Evolutionary conservation across 2,797 vertebrate genomes (phyloP).

Genomic region (Saxicola maurus): DNA sequence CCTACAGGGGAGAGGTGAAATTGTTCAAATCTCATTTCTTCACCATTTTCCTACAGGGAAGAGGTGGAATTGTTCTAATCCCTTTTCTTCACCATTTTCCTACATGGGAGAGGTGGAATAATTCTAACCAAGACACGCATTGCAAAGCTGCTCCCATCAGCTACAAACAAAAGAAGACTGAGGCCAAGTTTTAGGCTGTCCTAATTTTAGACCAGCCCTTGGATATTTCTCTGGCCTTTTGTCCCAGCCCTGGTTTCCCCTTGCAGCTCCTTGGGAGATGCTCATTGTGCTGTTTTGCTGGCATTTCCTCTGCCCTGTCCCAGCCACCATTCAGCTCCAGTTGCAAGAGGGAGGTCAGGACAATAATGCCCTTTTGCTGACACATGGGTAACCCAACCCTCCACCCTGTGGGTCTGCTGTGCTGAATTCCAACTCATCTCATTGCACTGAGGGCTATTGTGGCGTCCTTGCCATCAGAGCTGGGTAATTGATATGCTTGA

Average conservation of each 20-base stretch:
- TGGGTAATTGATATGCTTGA: constrained; percentile 53
- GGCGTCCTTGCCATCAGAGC: constrained; percentile 44
- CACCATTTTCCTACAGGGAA: not conserved
- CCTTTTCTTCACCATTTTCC: not conserved
- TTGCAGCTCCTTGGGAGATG: constrained; percentile 18
- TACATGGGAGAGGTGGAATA: not conserved
- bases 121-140: not conserved
- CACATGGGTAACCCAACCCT: constrained; percentile 57
- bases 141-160: not conserved
- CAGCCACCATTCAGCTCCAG: not conserved
- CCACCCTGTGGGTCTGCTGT: not conserved
- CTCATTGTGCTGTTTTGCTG: constrained; percentile 1
- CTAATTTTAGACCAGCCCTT: not conserved
- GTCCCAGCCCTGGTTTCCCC: not conserved
- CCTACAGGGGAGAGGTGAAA: not conserved
- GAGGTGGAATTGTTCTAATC: not conserved
- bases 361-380: constrained; percentile 45
- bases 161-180: not conserved
- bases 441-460: constrained; percentile 27
- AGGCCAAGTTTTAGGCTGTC: not conserved
- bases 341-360: constrained; percentile 34
- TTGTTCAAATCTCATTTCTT: not conserved
- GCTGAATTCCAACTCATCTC: constrained; percentile 48
- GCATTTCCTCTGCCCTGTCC: constrained; percentile 7
- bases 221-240: not conserved